phyloP scores from a whole-genome alignment of 2,797 vertebrate genomes.

The Momotus momota region DNA sequence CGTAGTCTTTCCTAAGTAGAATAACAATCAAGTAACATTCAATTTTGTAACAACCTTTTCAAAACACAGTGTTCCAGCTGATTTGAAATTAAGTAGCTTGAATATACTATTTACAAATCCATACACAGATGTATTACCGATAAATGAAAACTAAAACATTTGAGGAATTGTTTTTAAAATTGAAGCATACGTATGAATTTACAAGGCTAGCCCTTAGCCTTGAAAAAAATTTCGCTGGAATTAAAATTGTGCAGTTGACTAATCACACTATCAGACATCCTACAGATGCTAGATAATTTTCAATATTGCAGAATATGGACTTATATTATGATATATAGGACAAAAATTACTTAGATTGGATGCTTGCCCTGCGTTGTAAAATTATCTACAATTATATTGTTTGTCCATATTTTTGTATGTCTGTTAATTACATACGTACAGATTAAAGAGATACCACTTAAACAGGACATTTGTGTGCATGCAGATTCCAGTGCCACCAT shows the following conservation, averaged over 20 bases:
- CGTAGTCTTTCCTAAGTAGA: neutral
- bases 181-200: neutral
- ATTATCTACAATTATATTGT: neutral
- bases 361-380: neutral
- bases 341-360: neutral
- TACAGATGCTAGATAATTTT: neutral
- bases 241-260: neutral
- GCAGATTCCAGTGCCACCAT: neutral
- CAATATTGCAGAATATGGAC: neutral
- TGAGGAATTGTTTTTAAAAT: neutral
- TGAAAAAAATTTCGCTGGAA: neutral
- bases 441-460: neutral
- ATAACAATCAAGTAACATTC: conserved; percentile 12
- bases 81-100: conserved; percentile 11
- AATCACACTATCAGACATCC: neutral
- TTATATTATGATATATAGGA: neutral
- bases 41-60: neutral
- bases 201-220: neutral
- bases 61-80: neutral
- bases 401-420: neutral
- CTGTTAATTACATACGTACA: neutral
- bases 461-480: neutral
- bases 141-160: conserved; percentile 2
- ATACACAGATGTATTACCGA: neutral
- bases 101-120: neutral